These are phyloP conservation scores for Sebastes kiyomatsui DNA, from an alignment of 2,797 vertebrate genomes.

Conservation along the genomic window DNA sequence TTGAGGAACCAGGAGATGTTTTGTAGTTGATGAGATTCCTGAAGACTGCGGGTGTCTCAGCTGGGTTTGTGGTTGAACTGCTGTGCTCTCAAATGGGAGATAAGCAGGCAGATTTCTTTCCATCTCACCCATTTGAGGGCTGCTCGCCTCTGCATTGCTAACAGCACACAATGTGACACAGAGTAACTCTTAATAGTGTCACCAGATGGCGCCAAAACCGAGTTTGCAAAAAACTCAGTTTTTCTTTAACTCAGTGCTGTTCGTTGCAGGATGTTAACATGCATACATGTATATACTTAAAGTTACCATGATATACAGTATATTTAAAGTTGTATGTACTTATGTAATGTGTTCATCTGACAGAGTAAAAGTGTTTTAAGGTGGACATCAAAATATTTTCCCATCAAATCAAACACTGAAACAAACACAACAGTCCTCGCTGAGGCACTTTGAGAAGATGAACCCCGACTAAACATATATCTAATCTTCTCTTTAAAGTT, in stretches of 20 bases:
- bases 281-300: no score
- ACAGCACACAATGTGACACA: background rate
- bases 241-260: background rate
- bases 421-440: background rate
- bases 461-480: background rate
- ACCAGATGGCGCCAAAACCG: constrained; percentile 2
- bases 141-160: background rate
- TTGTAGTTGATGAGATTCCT: background rate
- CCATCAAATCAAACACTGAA: no score
- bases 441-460: background rate
- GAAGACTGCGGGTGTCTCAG: background rate
- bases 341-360: background rate
- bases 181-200: background rate
- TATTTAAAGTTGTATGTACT: background rate
- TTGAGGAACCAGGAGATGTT: background rate
- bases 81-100: no score
- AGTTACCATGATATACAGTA: background rate
- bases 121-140: no score
- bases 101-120: background rate
- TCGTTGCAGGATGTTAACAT: background rate
- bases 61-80: background rate
- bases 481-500: background rate
- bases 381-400: no score
- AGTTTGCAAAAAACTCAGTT: background rate
- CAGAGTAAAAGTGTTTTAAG: background rate